Evolutionary conservation across 2,888 invertebrate genomes (phyloP).

Genomic region (Argyra leucocephala): DNA sequence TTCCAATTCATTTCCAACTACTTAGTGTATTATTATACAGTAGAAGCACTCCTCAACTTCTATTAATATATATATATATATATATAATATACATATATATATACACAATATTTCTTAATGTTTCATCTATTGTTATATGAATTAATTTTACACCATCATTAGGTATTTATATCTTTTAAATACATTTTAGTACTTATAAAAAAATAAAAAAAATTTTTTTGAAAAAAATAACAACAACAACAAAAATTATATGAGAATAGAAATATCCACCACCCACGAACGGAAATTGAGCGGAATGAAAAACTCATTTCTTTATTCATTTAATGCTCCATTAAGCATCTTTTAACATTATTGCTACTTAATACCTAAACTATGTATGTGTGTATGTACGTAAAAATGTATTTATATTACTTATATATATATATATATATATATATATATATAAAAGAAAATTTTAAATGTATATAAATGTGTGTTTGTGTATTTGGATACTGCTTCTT

Average conservation of each 20-base stretch:
- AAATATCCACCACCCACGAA: not conserved
- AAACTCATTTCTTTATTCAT: slow-evolving; percentile 6
- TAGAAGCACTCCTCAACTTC: too few species aligned
- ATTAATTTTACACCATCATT: not conserved
- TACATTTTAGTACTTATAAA: not conserved
- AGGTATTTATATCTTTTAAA: not conserved
- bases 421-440: not conserved
- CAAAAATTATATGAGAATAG: too few species aligned
- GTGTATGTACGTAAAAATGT: not conserved
- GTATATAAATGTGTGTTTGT: too few species aligned
- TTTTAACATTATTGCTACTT: not conserved
- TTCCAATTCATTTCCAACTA: too few species aligned
- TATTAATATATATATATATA: too few species aligned
- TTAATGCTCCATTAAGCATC: slow-evolving; percentile 6
- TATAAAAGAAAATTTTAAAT: not conserved
- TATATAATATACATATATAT: too few species aligned
- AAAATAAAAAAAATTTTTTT: not conserved
- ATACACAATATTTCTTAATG: too few species aligned
- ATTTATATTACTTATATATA: not conserved
- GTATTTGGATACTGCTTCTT: too few species aligned
- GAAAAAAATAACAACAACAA: not conserved
- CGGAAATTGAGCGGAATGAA: slow-evolving; percentile 6
- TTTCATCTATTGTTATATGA: too few species aligned
- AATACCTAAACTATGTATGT: not conserved
- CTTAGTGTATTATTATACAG: too few species aligned